A percentile compares a stretch with the other conserved stretches of the same genome.
phyloP scores from a whole-genome alignment of 2,797 vertebrate species.

The Moxostoma hubbsi region DNA sequence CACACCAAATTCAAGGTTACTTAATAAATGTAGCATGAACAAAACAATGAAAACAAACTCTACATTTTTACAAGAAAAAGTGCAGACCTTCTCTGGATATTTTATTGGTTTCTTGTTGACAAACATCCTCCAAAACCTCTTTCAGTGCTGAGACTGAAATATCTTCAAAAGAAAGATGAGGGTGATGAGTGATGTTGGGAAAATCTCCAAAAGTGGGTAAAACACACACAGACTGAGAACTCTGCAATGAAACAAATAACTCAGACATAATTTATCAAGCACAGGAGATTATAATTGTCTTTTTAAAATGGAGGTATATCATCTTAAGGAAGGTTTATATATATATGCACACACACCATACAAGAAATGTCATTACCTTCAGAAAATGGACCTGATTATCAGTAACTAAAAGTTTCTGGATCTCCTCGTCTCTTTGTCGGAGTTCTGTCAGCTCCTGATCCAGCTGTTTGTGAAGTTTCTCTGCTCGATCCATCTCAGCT shows the following conservation, averaged over 20 bases:
- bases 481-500: slow-evolving; percentile 29
- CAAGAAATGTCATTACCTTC: too few species aligned
- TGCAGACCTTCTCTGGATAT: slow-evolving; percentile 19
- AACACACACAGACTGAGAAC: slow-evolving; percentile 3
- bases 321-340: too few species aligned
- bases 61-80: slow-evolving; percentile 7
- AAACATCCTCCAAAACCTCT: not conserved
- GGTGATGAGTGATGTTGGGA: not conserved
- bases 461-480: slow-evolving; percentile 6
- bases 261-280: not conserved
- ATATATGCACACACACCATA: too few species aligned
- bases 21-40: not conserved
- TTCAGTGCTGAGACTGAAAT: slow-evolving; percentile 7
- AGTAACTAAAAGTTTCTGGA: not conserved
- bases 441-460: slow-evolving; percentile 36
- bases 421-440: not conserved
- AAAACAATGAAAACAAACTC: not conserved
- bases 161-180: slow-evolving; percentile 26
- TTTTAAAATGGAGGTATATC: too few species aligned
- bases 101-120: not conserved
- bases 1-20: too few species aligned
- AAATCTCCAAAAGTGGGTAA: not conserved
- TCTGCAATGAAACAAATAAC: slow-evolving; percentile 2
- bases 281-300: too few species aligned
- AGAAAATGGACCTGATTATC: too few species aligned